Evolutionary conservation across 1,140 invertebrate genomes (phyloP), one percentile per base, ranked within the genome.

Genomic region (Metaphire vulgaris): DNA sequence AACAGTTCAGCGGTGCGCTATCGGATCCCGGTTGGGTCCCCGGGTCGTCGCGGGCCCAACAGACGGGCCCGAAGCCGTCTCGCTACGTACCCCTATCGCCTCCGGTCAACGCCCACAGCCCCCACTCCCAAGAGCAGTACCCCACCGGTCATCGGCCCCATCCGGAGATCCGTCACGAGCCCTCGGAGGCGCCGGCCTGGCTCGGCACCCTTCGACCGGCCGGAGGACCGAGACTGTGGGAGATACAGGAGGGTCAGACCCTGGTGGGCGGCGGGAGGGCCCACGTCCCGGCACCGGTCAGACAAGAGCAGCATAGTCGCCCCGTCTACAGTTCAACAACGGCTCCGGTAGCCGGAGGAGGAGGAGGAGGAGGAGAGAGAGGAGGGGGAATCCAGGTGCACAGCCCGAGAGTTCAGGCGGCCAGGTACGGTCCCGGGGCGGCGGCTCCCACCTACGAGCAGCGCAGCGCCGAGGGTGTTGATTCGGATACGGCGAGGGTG

Each of bases 401-500:
- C 69, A 16, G 34, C 29, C 76, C 76, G 30, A 67, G 67, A 30
- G 76, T 77, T 32, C 76, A 77, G 73, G 69, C 67, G 16, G 66
- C 73, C 33, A 76, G 74, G 26, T 77, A 75, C 68, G 16, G 31
- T 2, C 72, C 72, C 2, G 68, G 67, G 21, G 74, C 67, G 1
- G 74, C 30, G 0, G 64, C 26, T 15, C 73, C 72, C 21, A 33
- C 26, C 30, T 77, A 75, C 67, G 41, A 77, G 28, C 76, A 75
- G 72, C 33, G 64, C 28, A 69, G n/a, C 64, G 71, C 71, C 33
- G 64, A 65, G 30, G 66, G 34, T 26, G 34, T 16, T 67, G 72
- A 77, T 68, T 69, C 69, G 33, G 74, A 76, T 26, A n/a, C 33
- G 41, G 76, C 77, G 33, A 69, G 68, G 34, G 89, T 94, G 83